A percentile compares a stretch with the other conserved stretches of the same genome.
These are phyloP conservation scores for Merops nubicus DNA, from an alignment of 2,113 vertebrate genomes.

Conservation along the genomic window DNA sequence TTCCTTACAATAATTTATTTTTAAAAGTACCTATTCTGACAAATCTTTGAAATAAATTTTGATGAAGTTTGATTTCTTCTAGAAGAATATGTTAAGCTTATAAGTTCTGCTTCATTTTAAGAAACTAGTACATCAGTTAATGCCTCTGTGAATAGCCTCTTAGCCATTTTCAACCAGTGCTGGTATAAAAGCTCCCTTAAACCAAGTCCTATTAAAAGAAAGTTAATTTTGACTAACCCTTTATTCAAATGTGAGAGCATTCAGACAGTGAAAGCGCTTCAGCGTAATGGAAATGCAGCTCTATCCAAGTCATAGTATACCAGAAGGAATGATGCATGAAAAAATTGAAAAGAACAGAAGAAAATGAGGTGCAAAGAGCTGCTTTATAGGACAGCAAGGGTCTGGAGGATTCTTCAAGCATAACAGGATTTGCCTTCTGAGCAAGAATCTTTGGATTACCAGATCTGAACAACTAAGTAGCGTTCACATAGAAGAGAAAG, in stretches of 20 bases:
- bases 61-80: neutral
- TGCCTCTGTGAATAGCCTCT: neutral
- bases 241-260: constrained; percentile 4
- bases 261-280: neutral
- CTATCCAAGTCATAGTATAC: neutral
- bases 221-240: constrained; percentile 17
- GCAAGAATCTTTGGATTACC: constrained; percentile 23
- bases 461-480: constrained; percentile 11
- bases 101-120: neutral
- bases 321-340: constrained; percentile 10
- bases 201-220: neutral
- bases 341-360: constrained; percentile 1
- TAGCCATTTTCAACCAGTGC: neutral
- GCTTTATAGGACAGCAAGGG: constrained; percentile 1
- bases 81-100: neutral
- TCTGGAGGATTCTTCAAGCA: constrained; percentile 21
- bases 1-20: neutral
- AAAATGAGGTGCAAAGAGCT: constrained; percentile 40
- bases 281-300: neutral
- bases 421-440: constrained; percentile 42
- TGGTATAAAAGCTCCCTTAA: neutral
- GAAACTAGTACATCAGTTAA: neutral
- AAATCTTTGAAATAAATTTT: neutral
- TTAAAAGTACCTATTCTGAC: neutral
- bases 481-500: neutral